phyloP scores from a whole-genome alignment of 2,797 vertebrate species.

The Danionella dracula region DNA sequence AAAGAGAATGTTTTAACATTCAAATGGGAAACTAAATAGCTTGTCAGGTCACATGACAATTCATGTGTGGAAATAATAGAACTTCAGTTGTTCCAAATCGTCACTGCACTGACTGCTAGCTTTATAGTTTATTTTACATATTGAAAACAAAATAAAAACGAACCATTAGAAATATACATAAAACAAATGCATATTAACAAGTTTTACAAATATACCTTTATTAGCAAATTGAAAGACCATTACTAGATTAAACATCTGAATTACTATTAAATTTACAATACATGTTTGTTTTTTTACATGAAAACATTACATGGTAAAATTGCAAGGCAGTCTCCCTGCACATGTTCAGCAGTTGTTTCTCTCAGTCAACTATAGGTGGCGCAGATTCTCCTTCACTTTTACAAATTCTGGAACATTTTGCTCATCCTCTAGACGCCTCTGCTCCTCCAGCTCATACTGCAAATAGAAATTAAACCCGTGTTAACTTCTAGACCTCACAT shows the following conservation, averaged over 20 bases:
- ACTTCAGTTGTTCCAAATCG: too few relatives aligned
- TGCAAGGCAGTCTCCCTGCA: constrained; percentile 1
- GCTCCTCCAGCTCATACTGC: constrained; percentile 70
- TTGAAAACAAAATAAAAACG: too few relatives aligned
- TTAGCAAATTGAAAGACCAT: constrained; percentile 1
- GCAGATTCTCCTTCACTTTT: constrained; percentile 68
- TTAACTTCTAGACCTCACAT: too few relatives aligned
- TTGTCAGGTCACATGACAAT: too few relatives aligned
- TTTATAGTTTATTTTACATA: too few relatives aligned
- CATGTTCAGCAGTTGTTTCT: constrained; percentile 44
- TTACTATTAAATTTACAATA: not conserved
- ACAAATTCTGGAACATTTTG: constrained; percentile 72
- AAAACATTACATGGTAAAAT: constrained; percentile 6
- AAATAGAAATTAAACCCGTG: not conserved
- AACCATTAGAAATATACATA: too few relatives aligned
- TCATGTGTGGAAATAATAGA: too few relatives aligned
- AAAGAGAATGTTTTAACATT: too few relatives aligned
- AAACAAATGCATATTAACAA: too few relatives aligned
- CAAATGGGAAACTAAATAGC: too few relatives aligned
- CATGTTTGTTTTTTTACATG: not conserved
- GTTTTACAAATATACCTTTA: constrained; percentile 5
- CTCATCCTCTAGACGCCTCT: constrained; percentile 57
- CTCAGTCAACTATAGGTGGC: constrained; percentile 57
- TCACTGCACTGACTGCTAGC: too few relatives aligned
- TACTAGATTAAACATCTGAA: not conserved